Evolutionary conservation across 2,797 vertebrate genomes (phyloP).

Genomic region (Hyperoplus lanceolatus): DNA sequence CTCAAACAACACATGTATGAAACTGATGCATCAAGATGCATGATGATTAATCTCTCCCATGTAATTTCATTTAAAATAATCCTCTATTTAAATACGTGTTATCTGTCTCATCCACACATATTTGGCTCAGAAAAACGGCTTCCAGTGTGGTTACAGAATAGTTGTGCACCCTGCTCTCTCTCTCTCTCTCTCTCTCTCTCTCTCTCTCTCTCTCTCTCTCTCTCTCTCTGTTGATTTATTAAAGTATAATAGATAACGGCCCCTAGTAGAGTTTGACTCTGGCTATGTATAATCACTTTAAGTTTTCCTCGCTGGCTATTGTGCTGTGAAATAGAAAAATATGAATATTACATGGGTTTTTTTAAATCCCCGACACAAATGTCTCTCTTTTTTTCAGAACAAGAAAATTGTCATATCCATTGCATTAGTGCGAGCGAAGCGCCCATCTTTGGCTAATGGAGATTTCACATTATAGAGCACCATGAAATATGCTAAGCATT

Average conservation of each 20-base stretch:
- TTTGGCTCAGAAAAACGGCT: constrained; percentile 47
- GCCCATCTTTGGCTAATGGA: constrained; percentile 75
- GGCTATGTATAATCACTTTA: constrained; percentile 82
- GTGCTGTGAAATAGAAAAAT: constrained; percentile 80
- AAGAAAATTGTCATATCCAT: constrained; percentile 79
- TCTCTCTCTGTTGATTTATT: constrained; percentile 74
- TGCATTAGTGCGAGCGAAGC: constrained; percentile 65
- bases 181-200: constrained; percentile 23
- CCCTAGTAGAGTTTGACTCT: constrained; percentile 67
- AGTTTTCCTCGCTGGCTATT: constrained; percentile 75
- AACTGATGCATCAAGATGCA: constrained; percentile 42
- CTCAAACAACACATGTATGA: constrained; percentile 24
- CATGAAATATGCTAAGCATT: constrained; percentile 80
- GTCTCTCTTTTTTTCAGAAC: constrained; percentile 55
- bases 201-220: constrained; percentile 30
- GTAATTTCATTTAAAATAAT: constrained; percentile 49
- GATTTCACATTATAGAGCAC: constrained; percentile 79
- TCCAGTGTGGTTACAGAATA: constrained; percentile 53
- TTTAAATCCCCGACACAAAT: constrained; percentile 76
- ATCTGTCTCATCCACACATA: constrained; percentile 64
- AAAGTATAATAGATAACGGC: constrained; percentile 75
- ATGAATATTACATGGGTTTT: constrained; percentile 82
- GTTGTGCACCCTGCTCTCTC: constrained; percentile 59
- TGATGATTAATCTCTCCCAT: constrained; percentile 31
- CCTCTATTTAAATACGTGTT: constrained; percentile 57